Evolutionary conservation across 2,113 vertebrate genomes (phyloP), one percentile per base, ranked within the genome.

Genomic region (Halichoerus grypus): DNA sequence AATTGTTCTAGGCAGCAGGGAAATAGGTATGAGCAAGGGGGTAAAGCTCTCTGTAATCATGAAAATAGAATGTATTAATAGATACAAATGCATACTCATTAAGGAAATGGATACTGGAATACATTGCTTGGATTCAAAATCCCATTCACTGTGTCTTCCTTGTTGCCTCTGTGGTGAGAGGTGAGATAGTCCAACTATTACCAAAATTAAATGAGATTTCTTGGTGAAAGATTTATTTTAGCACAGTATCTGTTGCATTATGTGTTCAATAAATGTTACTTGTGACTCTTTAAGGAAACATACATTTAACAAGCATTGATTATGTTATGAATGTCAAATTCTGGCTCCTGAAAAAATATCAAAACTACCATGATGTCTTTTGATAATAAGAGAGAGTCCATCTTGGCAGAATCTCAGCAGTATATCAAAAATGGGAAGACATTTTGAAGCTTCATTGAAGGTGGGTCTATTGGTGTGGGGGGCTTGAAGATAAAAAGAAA

Each of bases 331-430:
- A 28, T 7, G 33, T 49, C 31, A 83, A 77, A 59, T 89, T 11
- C 31, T 77, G 33, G 36, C 69, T 89, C 49, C 71, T 59, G 28
- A 88, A 82, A 96, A 96, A 53, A n/a, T 63, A 76, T n/a, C 42
- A 80, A 67, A 88, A 15, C 11, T 55, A 16, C 10, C 3, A 65
- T 79, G 21, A n/a, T 53, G 14, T 26, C 19, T 63, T 80, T 55
- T 14, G 21, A 74, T 1, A 72, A 21, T 18, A 65, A 65, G 55
- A 72, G 11, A 42, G 3, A 81, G n/a, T 24, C 28, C 46, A 67
- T 8, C 13, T 33, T 83, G 24, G 18, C 49, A 76, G 74, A 63
- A 2, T 95, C 4, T 76, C 67, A 49, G 1, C 5, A 89, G 36
- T 28, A 55, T 92, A 22, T 65, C 13, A 61, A 3, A 69, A 46